phyloP scores from a whole-genome alignment of 2,113 vertebrate species.

The Labeo catla region DNA sequence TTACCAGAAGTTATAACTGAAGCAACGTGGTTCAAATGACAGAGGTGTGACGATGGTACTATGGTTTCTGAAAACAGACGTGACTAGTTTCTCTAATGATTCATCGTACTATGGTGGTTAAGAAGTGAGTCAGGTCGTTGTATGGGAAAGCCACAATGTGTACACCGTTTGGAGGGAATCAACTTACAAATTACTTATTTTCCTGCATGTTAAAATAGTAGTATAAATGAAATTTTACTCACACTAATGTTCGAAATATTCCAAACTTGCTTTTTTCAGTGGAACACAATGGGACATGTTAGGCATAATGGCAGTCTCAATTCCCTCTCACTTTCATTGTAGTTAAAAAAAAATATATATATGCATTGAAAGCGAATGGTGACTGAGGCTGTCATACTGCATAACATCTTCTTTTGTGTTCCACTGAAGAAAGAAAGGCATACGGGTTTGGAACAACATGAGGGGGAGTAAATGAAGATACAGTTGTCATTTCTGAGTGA shows the following conservation, averaged over 20 bases:
- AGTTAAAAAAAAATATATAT: neutral
- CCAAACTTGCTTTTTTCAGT: neutral
- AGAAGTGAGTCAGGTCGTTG: too few relatives aligned
- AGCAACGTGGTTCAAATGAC: neutral
- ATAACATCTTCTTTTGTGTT: neutral
- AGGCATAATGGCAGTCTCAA: neutral
- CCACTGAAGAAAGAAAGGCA: neutral
- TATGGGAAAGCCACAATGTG: neutral
- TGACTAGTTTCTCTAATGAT: neutral
- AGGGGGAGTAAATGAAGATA: neutral
- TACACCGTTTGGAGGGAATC: neutral
- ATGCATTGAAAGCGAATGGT: neutral
- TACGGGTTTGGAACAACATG: neutral
- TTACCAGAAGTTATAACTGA: neutral
- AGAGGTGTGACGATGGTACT: neutral
- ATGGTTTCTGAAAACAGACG: neutral
- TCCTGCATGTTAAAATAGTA: neutral
- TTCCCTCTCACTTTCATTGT: neutral
- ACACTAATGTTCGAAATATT: neutral
- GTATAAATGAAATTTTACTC: neutral
- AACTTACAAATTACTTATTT: neutral
- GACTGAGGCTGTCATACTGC: neutral
- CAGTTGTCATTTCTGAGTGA: neutral
- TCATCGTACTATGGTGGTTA: too few relatives aligned
- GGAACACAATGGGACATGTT: neutral